Conservation (phyloP, 1,140 invertebrate species). For the Diachasma alloeum region DNA sequence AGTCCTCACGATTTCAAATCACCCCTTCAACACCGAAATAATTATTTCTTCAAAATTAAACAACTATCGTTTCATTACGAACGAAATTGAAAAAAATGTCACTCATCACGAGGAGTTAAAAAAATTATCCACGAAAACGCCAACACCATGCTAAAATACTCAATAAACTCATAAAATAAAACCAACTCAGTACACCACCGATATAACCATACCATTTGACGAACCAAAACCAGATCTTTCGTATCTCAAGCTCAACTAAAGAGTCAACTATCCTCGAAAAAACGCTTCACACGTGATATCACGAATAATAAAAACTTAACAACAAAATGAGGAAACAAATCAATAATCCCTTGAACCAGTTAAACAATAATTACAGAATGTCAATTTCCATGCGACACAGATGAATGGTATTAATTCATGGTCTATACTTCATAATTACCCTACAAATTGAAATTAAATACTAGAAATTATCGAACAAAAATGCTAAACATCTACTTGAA, state of each 20-base stretch:
- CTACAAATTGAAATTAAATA: constrained; percentile 14
- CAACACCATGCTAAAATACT: constrained; percentile 40
- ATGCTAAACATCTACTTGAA: background rate
- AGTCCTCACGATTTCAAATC: no score
- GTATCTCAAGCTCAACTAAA: constrained; percentile 28
- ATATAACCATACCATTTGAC: constrained; percentile 38
- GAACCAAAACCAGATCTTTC: constrained; percentile 32
- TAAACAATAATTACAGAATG: constrained; percentile 13
- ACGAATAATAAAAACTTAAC: constrained; percentile 17
- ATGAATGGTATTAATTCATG: constrained; percentile 26
- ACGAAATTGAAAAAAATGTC: background rate
- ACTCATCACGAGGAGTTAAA: constrained; percentile 13
- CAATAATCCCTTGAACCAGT: no score
- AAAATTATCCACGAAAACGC: constrained; percentile 30
- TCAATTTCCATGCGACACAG: constrained; percentile 28
- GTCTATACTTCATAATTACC: constrained; percentile 22
- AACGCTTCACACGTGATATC: background rate
- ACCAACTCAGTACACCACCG: constrained; percentile 19
- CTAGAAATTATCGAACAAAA: background rate
- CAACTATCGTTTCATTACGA: background rate
- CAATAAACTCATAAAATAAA: constrained; percentile 20
- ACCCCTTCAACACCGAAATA: no score
- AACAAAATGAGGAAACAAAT: constrained; percentile 6
- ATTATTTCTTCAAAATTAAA: background rate
- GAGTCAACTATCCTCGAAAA: background rate